These are phyloP conservation scores for Stenodema calcarata DNA, from an alignment of 2,888 invertebrate species.

Conservation along the genomic window DNA sequence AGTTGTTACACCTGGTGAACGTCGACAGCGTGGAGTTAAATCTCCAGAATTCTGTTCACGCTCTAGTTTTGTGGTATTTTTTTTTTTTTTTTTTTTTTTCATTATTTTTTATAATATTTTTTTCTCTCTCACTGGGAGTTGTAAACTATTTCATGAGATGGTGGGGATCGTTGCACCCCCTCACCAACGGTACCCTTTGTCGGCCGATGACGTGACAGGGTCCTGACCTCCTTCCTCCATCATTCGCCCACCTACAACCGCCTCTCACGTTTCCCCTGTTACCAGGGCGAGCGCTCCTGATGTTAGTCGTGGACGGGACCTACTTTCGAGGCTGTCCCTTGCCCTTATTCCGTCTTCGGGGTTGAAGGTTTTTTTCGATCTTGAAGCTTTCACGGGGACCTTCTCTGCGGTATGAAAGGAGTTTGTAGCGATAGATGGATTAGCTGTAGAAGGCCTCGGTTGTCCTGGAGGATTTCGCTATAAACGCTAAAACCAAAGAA, in stretches of 20 bases:
- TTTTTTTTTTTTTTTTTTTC: too few species aligned
- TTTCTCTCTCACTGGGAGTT: too few species aligned
- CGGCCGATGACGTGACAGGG: conserved; percentile 13
- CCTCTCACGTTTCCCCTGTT: neutral
- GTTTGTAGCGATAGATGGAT: too few species aligned
- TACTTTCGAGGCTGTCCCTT: neutral
- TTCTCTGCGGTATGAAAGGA: neutral
- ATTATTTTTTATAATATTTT: too few species aligned
- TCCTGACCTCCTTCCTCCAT: neutral
- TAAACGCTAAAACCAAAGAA: too few species aligned
- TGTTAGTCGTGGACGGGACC: neutral
- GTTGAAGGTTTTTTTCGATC: neutral
- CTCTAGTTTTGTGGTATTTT: too few species aligned
- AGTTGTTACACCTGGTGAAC: too few species aligned
- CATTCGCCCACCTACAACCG: neutral
- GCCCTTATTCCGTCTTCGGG: neutral
- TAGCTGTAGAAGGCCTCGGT: too few species aligned
- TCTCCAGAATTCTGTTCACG: too few species aligned
- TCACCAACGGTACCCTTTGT: conserved; percentile 24
- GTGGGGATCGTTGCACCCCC: neutral
- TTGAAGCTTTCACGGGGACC: neutral
- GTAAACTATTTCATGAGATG: too few species aligned
- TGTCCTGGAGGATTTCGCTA: too few species aligned
- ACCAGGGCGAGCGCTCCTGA: neutral
- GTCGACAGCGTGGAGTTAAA: too few species aligned